These are phyloP conservation scores for Colius striatus DNA, from an alignment of 2,113 vertebrate genomes.

Conservation along the genomic window DNA sequence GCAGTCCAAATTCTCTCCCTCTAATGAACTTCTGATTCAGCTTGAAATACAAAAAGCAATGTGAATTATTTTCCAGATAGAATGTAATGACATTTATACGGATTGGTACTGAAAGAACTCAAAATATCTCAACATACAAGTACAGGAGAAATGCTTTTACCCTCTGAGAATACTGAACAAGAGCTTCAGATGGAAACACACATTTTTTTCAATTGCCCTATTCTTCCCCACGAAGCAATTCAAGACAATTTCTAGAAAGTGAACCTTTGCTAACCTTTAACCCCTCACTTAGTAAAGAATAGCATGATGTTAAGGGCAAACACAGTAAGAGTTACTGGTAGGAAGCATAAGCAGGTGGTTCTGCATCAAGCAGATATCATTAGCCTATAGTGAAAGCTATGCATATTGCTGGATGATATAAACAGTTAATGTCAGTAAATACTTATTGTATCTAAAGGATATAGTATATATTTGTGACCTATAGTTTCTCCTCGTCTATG, in stretches of 20 bases:
- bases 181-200: not conserved
- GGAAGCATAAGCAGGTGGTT: not conserved
- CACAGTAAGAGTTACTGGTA: not conserved
- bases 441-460: not conserved
- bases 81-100: not conserved
- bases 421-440: not conserved
- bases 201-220: not conserved
- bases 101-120: not conserved
- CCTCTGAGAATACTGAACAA: not conserved
- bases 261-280: not conserved
- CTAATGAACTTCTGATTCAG: constrained; percentile 5
- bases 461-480: not conserved
- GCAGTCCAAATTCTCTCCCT: not conserved
- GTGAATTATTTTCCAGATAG: constrained; percentile 21
- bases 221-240: not conserved
- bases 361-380: not conserved
- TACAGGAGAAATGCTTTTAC: not conserved
- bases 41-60: constrained; percentile 19
- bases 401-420: not conserved
- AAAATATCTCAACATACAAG: not conserved
- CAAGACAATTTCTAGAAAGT: too few relatives aligned
- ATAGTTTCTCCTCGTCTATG: not conserved
- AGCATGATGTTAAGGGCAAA: not conserved
- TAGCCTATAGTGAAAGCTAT: not conserved
- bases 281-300: not conserved